phyloP scores from a whole-genome alignment of 92 coral and sea anemone species.

The Blastomussa wellsi region DNA sequence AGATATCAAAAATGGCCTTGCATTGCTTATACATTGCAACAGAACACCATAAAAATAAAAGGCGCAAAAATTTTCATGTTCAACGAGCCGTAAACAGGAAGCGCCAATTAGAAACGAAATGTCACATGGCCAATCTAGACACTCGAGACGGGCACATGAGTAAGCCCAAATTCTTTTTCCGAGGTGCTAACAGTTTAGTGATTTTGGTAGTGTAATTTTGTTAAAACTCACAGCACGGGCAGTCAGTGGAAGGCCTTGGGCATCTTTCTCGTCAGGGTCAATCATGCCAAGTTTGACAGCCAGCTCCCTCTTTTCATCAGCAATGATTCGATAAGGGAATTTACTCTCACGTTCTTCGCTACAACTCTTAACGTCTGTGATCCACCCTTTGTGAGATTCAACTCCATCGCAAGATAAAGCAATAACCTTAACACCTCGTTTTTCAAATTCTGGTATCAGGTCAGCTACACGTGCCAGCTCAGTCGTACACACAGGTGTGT shows the following conservation, averaged over 20 bases:
- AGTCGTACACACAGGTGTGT: slow-evolving; percentile 98
- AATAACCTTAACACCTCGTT: slow-evolving; percentile 87
- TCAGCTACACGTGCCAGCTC: slow-evolving; percentile 86
- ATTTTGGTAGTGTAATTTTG: no score
- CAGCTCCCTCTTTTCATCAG: slow-evolving; percentile 86
- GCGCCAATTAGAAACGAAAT: no score
- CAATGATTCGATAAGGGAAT: slow-evolving; percentile 86
- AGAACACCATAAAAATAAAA: no score
- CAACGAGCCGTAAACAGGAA: no score
- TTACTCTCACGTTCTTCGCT: slow-evolving; percentile 24
- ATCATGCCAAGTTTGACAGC: slow-evolving; percentile 95
- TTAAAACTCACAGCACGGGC: slow-evolving; percentile 94
- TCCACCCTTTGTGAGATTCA: slow-evolving; percentile 95
- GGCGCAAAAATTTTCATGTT: no score
- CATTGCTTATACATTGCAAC: no score
- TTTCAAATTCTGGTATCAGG: slow-evolving; percentile 63
- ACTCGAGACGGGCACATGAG: no score
- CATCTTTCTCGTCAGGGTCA: slow-evolving; percentile 93
- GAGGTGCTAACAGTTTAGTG: no score
- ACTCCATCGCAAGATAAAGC: slow-evolving; percentile 87
- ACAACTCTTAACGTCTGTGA: slow-evolving; percentile 71
- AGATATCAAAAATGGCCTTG: no score
- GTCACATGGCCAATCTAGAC: no score
- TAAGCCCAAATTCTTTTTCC: no score
- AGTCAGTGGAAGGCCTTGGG: slow-evolving; percentile 86